phyloP scores from a whole-genome alignment of 2,888 invertebrate genomes.

The Mylabris sibirica region DNA sequence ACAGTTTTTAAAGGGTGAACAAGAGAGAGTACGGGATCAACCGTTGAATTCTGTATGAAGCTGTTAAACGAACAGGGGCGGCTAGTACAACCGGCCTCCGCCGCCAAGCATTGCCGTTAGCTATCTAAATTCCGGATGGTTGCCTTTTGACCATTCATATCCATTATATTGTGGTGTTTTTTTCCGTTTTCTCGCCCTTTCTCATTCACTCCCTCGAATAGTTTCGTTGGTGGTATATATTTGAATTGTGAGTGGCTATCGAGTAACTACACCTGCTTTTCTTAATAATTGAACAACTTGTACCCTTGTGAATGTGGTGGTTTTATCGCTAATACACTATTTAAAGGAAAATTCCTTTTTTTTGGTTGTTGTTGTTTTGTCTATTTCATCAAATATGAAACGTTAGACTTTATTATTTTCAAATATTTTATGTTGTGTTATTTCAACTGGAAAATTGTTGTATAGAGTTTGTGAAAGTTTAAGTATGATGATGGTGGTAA shows the following conservation, averaged over 20 bases:
- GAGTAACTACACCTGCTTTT: constrained; percentile 32
- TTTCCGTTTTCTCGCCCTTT: neutral
- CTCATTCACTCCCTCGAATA: neutral
- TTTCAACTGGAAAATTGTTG: constrained; percentile 8
- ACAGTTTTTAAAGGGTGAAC: neutral
- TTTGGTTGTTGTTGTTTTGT: neutral
- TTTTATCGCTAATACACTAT: constrained; percentile 31
- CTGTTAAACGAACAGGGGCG: neutral
- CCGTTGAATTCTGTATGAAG: constrained; percentile 8
- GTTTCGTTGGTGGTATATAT: neutral
- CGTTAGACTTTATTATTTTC: neutral
- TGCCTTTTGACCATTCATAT: constrained; percentile 6
- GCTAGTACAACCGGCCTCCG: neutral
- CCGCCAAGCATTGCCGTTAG: neutral
- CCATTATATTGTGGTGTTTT: neutral
- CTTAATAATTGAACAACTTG: constrained; percentile 31
- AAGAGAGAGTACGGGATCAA: neutral
- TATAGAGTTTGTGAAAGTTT: constrained; percentile 6
- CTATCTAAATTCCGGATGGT: constrained; percentile 11
- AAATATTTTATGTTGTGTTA: neutral
- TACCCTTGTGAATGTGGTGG: constrained; percentile 18
- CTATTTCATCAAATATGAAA: neutral
- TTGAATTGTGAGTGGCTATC: constrained; percentile 19
- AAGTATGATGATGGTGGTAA: constrained; percentile 8
- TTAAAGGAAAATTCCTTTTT: neutral